These are phyloP conservation scores for Sminthurinus signatus DNA, from an alignment of 1,140 invertebrate species.

Conservation along the genomic window DNA sequence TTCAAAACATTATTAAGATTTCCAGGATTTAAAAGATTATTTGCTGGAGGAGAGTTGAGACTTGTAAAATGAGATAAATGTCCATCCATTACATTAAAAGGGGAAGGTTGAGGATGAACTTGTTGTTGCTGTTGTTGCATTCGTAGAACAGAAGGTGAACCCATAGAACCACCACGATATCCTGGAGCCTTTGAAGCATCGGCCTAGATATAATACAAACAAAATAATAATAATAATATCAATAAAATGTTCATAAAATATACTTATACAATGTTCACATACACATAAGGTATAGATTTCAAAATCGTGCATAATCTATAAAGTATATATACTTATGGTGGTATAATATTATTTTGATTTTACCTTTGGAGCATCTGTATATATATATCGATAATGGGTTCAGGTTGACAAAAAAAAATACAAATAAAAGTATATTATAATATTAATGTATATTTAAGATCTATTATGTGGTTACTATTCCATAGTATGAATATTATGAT, in stretches of 20 bases:
- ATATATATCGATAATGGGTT: no score
- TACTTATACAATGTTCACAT: neutral
- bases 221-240: neutral
- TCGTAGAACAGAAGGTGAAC: conserved; percentile 56
- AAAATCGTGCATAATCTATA: neutral
- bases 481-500: no score
- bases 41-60: neutral
- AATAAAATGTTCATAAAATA: neutral
- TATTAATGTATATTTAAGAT: neutral
- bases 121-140: conserved; percentile 39
- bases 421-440: neutral
- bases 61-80: conserved; percentile 12
- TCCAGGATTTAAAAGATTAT: neutral
- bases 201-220: conserved; percentile 47
- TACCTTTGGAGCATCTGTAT: conserved; percentile 20
- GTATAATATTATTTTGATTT: neutral
- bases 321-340: neutral
- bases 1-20: neutral
- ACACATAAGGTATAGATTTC: neutral
- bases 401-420: no score
- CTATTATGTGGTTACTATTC: no score
- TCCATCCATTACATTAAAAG: conserved; percentile 5
- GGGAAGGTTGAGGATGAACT: conserved; percentile 21
- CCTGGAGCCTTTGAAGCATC: conserved; percentile 75
- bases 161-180: conserved; percentile 58